Evolutionary conservation across 2,888 invertebrate genomes (phyloP).

Genomic region (Lepeophtheirus nordmannii): DNA sequence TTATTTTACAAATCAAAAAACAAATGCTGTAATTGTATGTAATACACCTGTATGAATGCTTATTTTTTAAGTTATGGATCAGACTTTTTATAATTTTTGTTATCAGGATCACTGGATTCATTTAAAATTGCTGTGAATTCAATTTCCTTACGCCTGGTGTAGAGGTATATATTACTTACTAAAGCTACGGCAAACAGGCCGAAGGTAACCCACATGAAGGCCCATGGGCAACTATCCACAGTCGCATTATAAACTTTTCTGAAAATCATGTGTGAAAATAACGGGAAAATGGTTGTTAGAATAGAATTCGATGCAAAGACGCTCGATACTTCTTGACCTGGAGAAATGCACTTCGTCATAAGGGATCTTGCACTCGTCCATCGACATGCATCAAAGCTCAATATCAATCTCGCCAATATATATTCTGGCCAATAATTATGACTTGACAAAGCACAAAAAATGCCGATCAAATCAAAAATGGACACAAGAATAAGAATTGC

Average conservation of each 20-base stretch:
- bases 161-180: not conserved
- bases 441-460: not conserved
- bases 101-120: too few relatives aligned
- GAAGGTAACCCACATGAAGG: constrained; percentile 5
- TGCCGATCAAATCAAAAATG: not conserved
- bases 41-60: too few relatives aligned
- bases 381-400: not conserved
- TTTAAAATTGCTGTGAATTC: not conserved
- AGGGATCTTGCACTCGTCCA: not conserved
- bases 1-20: too few relatives aligned
- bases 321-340: not conserved
- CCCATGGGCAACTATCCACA: not conserved
- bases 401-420: not conserved
- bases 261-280: not conserved
- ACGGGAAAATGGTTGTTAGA: not conserved
- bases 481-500: not conserved
- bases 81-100: too few relatives aligned
- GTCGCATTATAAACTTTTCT: not conserved
- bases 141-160: not conserved
- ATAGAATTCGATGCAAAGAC: not conserved
- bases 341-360: constrained; percentile 1
- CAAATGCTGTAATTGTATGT: too few relatives aligned
- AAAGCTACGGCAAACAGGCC: not conserved
- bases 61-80: too few relatives aligned
- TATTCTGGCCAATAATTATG: not conserved